Percentiles rank a stretch among this genome's conserved stretches.
These are phyloP conservation scores for Formicarius rufipectus DNA, from an alignment of 2,113 vertebrate genomes.

Conservation along the genomic window DNA sequence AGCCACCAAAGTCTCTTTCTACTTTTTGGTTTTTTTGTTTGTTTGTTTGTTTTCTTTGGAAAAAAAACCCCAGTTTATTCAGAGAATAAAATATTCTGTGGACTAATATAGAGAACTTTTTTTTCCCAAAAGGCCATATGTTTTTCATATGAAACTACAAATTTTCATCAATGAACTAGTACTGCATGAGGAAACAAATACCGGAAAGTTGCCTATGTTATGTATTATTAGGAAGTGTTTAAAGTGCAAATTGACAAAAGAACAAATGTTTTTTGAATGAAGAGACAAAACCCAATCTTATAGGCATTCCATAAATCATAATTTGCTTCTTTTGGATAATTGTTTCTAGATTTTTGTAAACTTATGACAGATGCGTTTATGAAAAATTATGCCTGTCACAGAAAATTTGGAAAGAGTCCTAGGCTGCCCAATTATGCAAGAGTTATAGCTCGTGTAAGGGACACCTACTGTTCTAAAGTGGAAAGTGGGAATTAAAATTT, in stretches of 20 bases:
- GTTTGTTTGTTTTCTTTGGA: no score
- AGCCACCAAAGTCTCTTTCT: background rate
- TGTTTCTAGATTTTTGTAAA: constrained; percentile 39
- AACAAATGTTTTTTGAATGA: background rate
- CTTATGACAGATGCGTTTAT: constrained; percentile 58
- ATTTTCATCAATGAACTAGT: background rate
- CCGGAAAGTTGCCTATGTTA: background rate
- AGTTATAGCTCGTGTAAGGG: constrained; percentile 69
- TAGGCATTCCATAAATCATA: constrained; percentile 25
- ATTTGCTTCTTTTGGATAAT: constrained; percentile 57
- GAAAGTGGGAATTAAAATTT: constrained; percentile 75
- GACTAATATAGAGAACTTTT: background rate
- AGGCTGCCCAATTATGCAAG: constrained; percentile 74
- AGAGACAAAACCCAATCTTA: background rate
- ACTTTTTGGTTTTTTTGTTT: no score
- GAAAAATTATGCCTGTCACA: constrained; percentile 71
- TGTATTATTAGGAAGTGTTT: background rate
- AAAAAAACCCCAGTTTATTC: background rate
- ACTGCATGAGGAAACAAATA: background rate
- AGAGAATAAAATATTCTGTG: background rate
- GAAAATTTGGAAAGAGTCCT: constrained; percentile 74
- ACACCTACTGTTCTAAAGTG: constrained; percentile 76
- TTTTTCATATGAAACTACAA: background rate
- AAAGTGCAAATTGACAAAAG: background rate
- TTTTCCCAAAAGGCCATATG: background rate